phyloP scores from a whole-genome alignment of 2,888 invertebrate species.

The Sminthurides aquaticus region DNA sequence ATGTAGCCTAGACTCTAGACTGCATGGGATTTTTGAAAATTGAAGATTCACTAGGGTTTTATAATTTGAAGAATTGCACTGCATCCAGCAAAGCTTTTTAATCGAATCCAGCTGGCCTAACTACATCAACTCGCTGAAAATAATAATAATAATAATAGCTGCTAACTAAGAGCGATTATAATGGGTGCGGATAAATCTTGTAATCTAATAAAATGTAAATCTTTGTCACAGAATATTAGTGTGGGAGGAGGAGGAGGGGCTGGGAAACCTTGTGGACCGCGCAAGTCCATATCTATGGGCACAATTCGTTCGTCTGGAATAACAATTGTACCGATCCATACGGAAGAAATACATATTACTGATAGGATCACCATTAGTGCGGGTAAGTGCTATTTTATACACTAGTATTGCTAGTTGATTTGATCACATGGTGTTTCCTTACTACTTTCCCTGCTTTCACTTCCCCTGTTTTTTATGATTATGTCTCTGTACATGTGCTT shows the following conservation, averaged over 20 bases:
- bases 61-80: too few species aligned
- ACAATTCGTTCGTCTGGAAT: constrained; percentile 60
- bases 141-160: too few species aligned
- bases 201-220: background rate
- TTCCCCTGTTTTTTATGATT: too few species aligned
- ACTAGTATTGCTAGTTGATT: background rate
- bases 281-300: constrained; percentile 81
- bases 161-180: too few species aligned
- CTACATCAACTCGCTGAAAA: too few species aligned
- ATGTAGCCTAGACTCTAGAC: too few species aligned
- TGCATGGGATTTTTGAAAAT: too few species aligned
- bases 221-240: constrained; percentile 20
- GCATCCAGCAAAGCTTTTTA: too few species aligned
- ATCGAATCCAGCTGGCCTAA: too few species aligned
- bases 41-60: too few species aligned
- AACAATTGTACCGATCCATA: constrained; percentile 36
- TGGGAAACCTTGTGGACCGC: constrained; percentile 51
- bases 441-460: too few species aligned
- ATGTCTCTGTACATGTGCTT: too few species aligned
- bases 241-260: constrained; percentile 27
- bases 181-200: background rate
- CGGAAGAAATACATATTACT: constrained; percentile 1
- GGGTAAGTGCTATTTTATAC: background rate
- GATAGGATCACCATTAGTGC: background rate
- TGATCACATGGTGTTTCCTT: background rate